Conservation (phyloP, 2,113 vertebrate genomes). For the Epinephelus lanceolatus region DNA sequence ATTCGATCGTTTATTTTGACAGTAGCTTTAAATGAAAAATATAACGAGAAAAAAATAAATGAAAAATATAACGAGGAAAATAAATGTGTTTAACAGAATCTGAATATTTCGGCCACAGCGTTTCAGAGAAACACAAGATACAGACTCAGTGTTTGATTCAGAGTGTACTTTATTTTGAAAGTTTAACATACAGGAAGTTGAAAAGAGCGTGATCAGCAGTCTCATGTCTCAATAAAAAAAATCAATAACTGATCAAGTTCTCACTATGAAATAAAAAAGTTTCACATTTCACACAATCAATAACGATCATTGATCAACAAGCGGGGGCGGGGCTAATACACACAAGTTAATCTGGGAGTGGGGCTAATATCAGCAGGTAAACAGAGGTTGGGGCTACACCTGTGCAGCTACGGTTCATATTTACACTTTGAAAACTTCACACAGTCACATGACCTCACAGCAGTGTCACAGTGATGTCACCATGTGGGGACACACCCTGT, state of each 20-base stretch:
- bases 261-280: conserved; percentile 52
- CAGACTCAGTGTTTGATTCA: conserved; percentile 17
- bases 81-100: not conserved
- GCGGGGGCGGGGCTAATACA: not conserved
- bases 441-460: too few species aligned
- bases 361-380: not conserved
- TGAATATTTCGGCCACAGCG: not conserved
- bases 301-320: conserved; percentile 26
- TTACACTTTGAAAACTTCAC: conserved; percentile 26
- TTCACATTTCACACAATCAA: conserved; percentile 64
- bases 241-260: conserved; percentile 42
- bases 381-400: conserved; percentile 24
- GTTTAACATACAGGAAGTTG: conserved; percentile 64
- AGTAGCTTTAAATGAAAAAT: too few species aligned
- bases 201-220: conserved; percentile 51
- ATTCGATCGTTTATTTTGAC: too few species aligned
- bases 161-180: conserved; percentile 70
- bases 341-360: not conserved
- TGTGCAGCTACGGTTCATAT: conserved; percentile 43
- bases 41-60: too few species aligned
- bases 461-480: too few species aligned
- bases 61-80: too few species aligned
- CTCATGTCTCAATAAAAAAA: conserved; percentile 37
- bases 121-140: not conserved
- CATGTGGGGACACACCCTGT: too few species aligned